phyloP scores from a whole-genome alignment of 2,888 invertebrate species.

The Drosophila heteroneura region DNA sequence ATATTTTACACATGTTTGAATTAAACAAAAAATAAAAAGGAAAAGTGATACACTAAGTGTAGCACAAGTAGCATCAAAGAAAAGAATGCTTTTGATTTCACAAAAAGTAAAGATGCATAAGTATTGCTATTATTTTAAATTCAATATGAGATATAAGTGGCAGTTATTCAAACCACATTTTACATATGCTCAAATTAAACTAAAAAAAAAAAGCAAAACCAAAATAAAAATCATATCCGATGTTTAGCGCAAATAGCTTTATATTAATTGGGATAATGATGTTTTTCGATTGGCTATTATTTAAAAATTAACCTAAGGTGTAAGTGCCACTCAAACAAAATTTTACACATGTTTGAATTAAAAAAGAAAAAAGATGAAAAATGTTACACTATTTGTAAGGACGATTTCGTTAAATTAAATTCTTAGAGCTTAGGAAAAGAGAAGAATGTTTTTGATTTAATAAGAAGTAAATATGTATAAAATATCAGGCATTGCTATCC shows the following conservation, averaged over 20 bases:
- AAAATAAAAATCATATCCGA: too few species aligned
- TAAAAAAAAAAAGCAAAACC: too few species aligned
- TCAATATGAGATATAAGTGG: too few species aligned
- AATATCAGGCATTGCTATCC: neutral
- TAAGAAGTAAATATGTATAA: neutral
- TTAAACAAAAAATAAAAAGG: neutral
- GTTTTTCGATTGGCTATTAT: neutral
- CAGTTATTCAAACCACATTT: too few species aligned
- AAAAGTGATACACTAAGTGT: neutral
- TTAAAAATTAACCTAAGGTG: conserved; percentile 59
- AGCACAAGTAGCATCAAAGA: neutral
- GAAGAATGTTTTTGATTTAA: neutral
- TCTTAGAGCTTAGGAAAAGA: neutral
- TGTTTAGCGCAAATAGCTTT: neutral
- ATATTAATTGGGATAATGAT: neutral
- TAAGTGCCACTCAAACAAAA: neutral
- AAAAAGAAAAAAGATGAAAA: neutral
- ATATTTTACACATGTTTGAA: neutral
- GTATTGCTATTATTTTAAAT: too few species aligned
- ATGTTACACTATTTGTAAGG: neutral
- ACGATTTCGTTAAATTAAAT: neutral
- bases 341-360: neutral
- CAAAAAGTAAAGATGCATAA: too few species aligned
- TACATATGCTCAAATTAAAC: too few species aligned
- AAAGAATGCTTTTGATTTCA: neutral